Percentiles rank a stretch among this genome's conserved stretches.
Evolutionary conservation across 2,888 invertebrate species (phyloP).

Genomic region (Pediacus dermestoides): DNA sequence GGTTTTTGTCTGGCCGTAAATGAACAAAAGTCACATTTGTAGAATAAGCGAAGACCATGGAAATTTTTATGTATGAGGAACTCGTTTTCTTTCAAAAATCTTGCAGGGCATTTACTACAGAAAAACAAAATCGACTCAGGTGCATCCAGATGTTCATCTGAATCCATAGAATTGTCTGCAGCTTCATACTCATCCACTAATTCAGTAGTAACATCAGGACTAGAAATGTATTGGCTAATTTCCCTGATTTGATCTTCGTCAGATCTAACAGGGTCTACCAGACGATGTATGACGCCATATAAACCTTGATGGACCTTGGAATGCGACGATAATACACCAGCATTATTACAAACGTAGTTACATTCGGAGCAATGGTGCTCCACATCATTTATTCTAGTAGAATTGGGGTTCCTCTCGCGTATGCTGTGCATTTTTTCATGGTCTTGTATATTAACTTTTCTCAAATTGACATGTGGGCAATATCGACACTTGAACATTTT

Average conservation of each 20-base stretch:
- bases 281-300: slow-evolving; percentile 68
- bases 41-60: slow-evolving; percentile 61
- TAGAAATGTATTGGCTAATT: slow-evolving; percentile 38
- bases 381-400: slow-evolving; percentile 47
- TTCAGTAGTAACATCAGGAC: slow-evolving; percentile 18
- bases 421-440: slow-evolving; percentile 78
- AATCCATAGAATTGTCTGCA: slow-evolving; percentile 27
- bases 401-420: slow-evolving; percentile 41
- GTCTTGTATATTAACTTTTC: slow-evolving; percentile 74
- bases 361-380: slow-evolving; percentile 72
- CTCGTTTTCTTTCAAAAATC: slow-evolving; percentile 75
- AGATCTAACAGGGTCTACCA: slow-evolving; percentile 61
- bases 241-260: slow-evolving; percentile 66
- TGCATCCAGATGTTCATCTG: slow-evolving; percentile 22
- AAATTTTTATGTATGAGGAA: slow-evolving; percentile 68
- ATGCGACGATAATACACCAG: slow-evolving; percentile 66
- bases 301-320: slow-evolving; percentile 72
- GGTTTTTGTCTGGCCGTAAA: slow-evolving; percentile 70
- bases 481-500: slow-evolving; percentile 83
- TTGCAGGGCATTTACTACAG: slow-evolving; percentile 79
- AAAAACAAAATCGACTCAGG: no score
- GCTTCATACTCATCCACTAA: slow-evolving; percentile 9
- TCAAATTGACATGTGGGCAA: slow-evolving; percentile 80
- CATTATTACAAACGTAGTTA: slow-evolving; percentile 73
- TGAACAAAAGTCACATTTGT: slow-evolving; percentile 73